Percentiles rank a stretch among this genome's conserved stretches.
Conservation (phyloP, 2,888 invertebrate genomes). For the Epirrita christyi region DNA sequence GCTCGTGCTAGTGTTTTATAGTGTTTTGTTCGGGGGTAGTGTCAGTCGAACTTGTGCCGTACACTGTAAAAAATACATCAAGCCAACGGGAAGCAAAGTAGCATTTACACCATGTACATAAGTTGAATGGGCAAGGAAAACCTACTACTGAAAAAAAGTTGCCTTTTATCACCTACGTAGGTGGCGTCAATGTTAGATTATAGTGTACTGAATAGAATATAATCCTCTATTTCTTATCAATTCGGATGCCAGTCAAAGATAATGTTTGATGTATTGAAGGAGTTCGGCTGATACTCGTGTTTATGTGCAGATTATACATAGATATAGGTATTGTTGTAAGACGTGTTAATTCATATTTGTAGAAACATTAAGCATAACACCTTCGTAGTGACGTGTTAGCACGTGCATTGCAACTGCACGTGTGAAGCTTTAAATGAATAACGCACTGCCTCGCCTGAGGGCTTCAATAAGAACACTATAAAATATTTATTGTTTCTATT, state of each 20-base stretch:
- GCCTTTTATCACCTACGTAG: conserved; percentile 17
- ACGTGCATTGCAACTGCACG: not conserved
- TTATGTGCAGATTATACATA: conserved; percentile 43
- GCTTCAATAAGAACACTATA: too few relatives aligned
- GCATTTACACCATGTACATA: too few relatives aligned
- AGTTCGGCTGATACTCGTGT: conserved; percentile 46
- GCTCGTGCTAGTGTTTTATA: too few relatives aligned
- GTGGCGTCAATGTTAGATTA: conserved; percentile 36
- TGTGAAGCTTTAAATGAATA: too few relatives aligned
- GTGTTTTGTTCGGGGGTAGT: too few relatives aligned
- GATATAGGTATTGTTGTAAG: conserved; percentile 25
- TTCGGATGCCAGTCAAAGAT: conserved; percentile 55
- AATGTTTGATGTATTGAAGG: conserved; percentile 59
- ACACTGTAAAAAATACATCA: too few relatives aligned
- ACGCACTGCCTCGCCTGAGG: too few relatives aligned
- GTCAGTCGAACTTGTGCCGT: too few relatives aligned
- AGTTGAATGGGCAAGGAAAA: too few relatives aligned
- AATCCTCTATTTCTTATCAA: conserved; percentile 46
- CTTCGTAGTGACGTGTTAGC: not conserved
- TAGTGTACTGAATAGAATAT: conserved; percentile 28
- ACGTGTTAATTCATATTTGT: conserved; percentile 1
- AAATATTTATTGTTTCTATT: too few relatives aligned
- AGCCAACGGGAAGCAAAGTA: too few relatives aligned
- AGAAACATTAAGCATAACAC: not conserved
- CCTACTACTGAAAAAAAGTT: conserved; percentile 3